Conservation (phyloP, 2,113 vertebrate species). For the Mesembrinibis cayennensis region DNA sequence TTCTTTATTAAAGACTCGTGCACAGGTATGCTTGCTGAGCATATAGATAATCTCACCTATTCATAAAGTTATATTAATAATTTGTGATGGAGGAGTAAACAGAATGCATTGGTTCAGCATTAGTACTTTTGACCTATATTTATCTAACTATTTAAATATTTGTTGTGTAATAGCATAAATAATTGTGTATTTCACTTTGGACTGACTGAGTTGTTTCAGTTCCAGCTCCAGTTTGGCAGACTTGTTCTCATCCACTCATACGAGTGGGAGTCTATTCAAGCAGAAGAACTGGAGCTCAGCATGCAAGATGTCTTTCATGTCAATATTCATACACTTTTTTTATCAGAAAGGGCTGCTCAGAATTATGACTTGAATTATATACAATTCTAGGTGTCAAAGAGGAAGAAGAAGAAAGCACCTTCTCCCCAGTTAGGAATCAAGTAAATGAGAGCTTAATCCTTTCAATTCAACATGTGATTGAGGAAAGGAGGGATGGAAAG, state of each 20-base stretch:
- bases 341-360: neutral
- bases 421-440: neutral
- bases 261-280: neutral
- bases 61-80: slow-evolving; percentile 32
- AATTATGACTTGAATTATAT: neutral
- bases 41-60: neutral
- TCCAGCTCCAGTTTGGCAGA: neutral
- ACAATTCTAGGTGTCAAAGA: neutral
- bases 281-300: neutral
- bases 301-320: neutral
- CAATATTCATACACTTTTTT: neutral
- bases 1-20: slow-evolving; percentile 18
- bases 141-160: neutral
- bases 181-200: neutral
- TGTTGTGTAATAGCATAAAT: neutral
- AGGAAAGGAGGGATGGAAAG: neutral
- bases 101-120: slow-evolving; percentile 19
- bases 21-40: neutral
- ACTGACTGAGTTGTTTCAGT: neutral
- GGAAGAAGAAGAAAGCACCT: neutral
- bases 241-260: neutral
- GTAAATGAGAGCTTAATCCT: neutral
- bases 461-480: neutral
- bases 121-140: neutral
- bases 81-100: slow-evolving; percentile 1